Base-by-base conservation (phyloP, 1,140 invertebrate genomes). In the Andrena cerasifolii region DNA sequence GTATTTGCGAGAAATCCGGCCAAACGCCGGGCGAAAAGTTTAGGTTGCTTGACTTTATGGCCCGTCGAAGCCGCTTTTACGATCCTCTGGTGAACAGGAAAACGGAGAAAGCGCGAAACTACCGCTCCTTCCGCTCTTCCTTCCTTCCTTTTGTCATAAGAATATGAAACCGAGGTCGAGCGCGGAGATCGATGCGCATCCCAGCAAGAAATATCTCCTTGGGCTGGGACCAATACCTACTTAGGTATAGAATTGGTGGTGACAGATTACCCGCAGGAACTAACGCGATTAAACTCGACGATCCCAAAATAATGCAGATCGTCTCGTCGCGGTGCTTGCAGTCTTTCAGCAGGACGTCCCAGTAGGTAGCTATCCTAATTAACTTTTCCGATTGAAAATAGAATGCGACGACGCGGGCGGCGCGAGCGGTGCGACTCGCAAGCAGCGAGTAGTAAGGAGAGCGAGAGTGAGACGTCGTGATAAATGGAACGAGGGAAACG, bases 401-500 rank as follows among this genome's bases (percentile, higher is more conserved):
- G 70, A 62, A 68, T 59, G 65, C 63, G 67, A 51, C 67, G 54
- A 31, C 70, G 53, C 36, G 36, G 10, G 36, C 4, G n/a, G n/a
- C n/a, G n/a, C n/a, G n/a, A n/a, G n/a, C n/a, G n/a, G n/a, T n/a
- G n/a, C n/a, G n/a, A n/a, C n/a, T n/a, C n/a, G n/a, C n/a, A n/a
- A n/a, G n/a, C n/a, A n/a, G n/a, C n/a, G n/a, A n/a, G n/a, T n/a
- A n/a, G n/a, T n/a, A n/a, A n/a, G n/a, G n/a, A n/a, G n/a, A n/a
- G n/a, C n/a, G n/a, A 78, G 70, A 62, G 63, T 59, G 65, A 70
- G 67, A 51, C 67, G 54, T 24, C 70, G 53, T 36, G 36, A 40
- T 3, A 10, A 40, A 10, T 40, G 36, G 36, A 5, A 40, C 36
- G 36, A 10, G 4, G 36, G 36, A 40, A 40, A 40, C 43, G 47